Conservation (phyloP, 2,888 invertebrate genomes). For the Helobdella robusta region DNA sequence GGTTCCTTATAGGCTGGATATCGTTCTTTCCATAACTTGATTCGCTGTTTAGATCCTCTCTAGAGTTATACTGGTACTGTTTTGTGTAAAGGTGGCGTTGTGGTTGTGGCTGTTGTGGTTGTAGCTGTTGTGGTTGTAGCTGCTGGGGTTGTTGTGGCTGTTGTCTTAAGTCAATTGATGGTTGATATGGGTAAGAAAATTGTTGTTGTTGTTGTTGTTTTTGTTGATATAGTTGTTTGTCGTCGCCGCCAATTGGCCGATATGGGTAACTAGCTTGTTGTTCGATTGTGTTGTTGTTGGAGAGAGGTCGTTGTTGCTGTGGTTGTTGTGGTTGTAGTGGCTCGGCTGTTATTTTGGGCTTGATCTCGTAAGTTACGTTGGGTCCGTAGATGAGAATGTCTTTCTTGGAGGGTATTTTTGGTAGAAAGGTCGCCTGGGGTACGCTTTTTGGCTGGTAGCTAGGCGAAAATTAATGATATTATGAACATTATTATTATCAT, state of each 20-base stretch:
- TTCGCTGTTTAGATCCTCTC: too few species aligned
- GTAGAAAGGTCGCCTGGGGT: not conserved
- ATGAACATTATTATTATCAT: too few species aligned
- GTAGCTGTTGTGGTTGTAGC: too few species aligned
- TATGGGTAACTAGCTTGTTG: constrained; percentile 1
- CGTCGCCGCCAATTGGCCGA: not conserved
- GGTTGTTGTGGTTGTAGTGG: not conserved
- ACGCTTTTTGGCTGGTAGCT: too few species aligned
- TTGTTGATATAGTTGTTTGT: not conserved
- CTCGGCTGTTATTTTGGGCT: constrained; percentile 4
- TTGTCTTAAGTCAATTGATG: not conserved
- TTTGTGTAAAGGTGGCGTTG: too few species aligned
- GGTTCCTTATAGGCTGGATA: too few species aligned
- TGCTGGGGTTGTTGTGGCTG: too few species aligned
- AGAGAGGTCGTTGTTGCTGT: too few species aligned
- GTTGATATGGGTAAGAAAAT: constrained; percentile 7
- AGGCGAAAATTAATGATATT: too few species aligned
- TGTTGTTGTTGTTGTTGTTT: not conserved
- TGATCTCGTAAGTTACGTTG: not conserved
- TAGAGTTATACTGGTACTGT: too few species aligned
- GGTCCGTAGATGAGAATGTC: not conserved
- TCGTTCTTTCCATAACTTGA: too few species aligned
- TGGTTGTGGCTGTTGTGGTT: too few species aligned
- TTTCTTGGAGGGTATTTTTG: not conserved
- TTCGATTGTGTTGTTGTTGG: constrained; percentile 5